Evolutionary conservation across 2,797 vertebrate genomes (phyloP).

Genomic region (Lepus oiostolus): DNA sequence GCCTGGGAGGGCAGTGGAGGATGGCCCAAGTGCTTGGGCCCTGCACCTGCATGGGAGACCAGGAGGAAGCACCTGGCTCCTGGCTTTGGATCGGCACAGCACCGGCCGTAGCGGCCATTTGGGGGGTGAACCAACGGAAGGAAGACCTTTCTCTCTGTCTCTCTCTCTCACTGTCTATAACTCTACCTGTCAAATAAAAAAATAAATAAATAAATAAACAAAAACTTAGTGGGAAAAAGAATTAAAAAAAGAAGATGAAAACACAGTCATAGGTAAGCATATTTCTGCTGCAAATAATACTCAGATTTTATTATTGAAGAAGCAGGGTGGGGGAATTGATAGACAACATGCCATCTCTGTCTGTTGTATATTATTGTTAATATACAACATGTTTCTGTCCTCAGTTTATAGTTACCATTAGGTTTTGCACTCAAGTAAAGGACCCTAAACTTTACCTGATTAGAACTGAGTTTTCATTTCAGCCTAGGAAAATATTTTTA

Average conservation of each 20-base stretch:
- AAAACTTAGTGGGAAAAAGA: too few species aligned
- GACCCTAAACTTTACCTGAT: background rate
- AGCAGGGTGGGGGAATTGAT: background rate
- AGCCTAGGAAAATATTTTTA: constrained; percentile 21
- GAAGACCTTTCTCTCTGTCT: too few species aligned
- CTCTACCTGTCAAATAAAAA: too few species aligned
- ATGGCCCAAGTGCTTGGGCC: too few species aligned
- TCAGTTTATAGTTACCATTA: background rate
- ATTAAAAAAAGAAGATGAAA: background rate
- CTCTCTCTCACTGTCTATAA: too few species aligned
- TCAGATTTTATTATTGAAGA: constrained; percentile 28
- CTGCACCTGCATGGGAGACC: too few species aligned
- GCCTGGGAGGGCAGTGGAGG: too few species aligned
- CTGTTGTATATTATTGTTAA: background rate
- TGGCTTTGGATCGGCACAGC: too few species aligned
- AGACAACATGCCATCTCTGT: background rate
- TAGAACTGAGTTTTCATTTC: constrained; percentile 21
- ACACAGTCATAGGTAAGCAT: background rate
- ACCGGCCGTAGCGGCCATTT: too few species aligned
- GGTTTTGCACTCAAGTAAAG: constrained; percentile 7
- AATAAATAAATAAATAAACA: too few species aligned
- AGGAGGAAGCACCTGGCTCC: too few species aligned
- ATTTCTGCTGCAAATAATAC: constrained; percentile 21
- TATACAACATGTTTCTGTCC: background rate
- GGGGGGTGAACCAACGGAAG: too few species aligned